phyloP scores from a whole-genome alignment of 1,140 invertebrate species.

The Myzus persicae region DNA sequence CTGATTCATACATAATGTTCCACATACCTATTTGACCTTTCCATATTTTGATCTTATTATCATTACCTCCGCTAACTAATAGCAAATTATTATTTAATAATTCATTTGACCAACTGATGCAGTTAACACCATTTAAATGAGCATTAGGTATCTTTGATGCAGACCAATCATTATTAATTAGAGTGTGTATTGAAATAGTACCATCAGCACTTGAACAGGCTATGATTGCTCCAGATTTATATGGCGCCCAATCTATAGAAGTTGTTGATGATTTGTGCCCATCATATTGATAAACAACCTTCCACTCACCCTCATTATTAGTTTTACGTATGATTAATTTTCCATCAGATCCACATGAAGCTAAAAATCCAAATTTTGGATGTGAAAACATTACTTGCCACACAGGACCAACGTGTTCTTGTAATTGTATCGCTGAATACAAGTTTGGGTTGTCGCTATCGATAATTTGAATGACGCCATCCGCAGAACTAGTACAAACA shows the following conservation, averaged over 20 bases:
- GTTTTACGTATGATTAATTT: conserved; percentile 98
- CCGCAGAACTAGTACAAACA: conserved; percentile 97
- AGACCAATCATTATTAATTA: conserved; percentile 79
- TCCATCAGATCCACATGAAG: conserved; percentile 95
- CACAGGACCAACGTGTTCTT: conserved; percentile 95
- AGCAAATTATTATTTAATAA: conserved; percentile 66
- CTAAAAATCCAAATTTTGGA: conserved; percentile 92
- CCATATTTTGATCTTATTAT: conserved; percentile 99
- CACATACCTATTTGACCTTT: conserved; percentile 86
- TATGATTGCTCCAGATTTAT: conserved; percentile 91
- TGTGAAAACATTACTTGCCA: conserved; percentile 99
- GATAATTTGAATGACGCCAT: conserved; percentile 97
- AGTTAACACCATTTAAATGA: conserved; percentile 93
- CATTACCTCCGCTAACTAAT: conserved; percentile 87
- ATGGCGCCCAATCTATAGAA: conserved; percentile 94
- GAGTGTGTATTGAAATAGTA: conserved; percentile 87
- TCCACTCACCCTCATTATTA: conserved; percentile 79
- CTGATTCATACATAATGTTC: conserved; percentile 90
- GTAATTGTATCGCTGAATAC: conserved; percentile 82
- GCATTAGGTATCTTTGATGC: conserved; percentile 77
- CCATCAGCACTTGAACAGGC: conserved; percentile 98
- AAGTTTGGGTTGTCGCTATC: conserved; percentile 91
- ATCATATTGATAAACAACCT: conserved; percentile 92
- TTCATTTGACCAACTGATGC: conserved; percentile 94
- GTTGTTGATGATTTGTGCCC: conserved; percentile 96